phyloP scores from a whole-genome alignment of 1,140 invertebrate genomes.

The Aphaenogaster ashmeadi region DNA sequence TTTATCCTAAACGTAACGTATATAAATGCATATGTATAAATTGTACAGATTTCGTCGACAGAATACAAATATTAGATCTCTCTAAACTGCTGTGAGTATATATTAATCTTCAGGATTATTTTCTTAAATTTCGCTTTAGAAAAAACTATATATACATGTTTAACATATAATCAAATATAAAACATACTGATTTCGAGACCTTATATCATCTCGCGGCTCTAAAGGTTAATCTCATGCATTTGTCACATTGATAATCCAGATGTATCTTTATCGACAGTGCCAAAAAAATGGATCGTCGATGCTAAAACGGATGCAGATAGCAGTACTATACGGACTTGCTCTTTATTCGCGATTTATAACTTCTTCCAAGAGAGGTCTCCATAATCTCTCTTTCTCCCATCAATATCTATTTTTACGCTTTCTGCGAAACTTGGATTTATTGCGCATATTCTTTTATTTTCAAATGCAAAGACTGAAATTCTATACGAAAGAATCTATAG shows the following conservation, averaged over 20 bases:
- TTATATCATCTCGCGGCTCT: neutral
- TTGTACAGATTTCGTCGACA: neutral
- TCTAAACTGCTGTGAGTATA: no score
- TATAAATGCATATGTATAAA: no score
- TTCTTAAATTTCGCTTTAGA: no score
- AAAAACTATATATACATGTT: no score
- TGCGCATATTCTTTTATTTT: neutral
- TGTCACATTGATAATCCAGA: neutral
- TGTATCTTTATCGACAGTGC: neutral
- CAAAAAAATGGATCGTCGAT: neutral
- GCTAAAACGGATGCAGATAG: no score
- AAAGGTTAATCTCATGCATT: neutral
- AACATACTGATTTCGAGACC: neutral
- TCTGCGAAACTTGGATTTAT: neutral
- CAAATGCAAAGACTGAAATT: neutral
- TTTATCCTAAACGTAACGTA: neutral
- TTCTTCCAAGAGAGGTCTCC: neutral
- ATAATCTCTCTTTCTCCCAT: neutral
- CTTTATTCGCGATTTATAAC: neutral
- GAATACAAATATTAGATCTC: no score
- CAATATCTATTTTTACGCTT: neutral
- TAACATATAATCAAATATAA: neutral
- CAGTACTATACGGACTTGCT: neutral
- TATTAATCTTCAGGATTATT: no score
- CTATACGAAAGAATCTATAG: neutral